phyloP scores from a whole-genome alignment of 2,797 vertebrate species.

The Merluccius polli region DNA sequence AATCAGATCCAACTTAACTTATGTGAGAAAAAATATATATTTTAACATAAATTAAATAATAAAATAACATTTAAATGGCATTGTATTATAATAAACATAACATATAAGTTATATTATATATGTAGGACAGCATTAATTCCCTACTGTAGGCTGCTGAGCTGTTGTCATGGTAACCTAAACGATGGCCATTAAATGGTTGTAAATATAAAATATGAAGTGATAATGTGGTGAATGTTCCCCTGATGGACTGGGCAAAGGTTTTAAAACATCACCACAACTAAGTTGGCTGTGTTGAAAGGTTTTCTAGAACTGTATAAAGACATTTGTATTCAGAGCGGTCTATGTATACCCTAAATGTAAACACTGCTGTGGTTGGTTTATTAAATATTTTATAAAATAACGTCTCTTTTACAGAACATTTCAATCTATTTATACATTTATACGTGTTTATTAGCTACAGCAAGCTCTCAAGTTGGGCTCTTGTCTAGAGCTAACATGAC shows the following conservation, averaged over 20 bases:
- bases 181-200: not conserved
- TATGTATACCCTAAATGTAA: constrained; percentile 28
- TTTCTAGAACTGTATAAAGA: constrained; percentile 56
- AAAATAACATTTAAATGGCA: not conserved
- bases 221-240: not conserved
- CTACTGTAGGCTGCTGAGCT: not conserved
- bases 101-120: constrained; percentile 1
- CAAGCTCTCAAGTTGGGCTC: not conserved
- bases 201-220: not conserved
- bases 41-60: not conserved
- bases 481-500: not conserved
- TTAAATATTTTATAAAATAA: constrained; percentile 20
- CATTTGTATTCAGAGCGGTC: constrained; percentile 54
- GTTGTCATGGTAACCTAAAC: not conserved
- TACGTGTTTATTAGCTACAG: not conserved
- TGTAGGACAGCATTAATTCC: not conserved
- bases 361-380: constrained; percentile 25
- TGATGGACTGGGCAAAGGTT: not conserved
- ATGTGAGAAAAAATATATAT: not conserved
- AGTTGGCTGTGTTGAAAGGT: constrained; percentile 21
- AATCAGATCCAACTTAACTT: not conserved
- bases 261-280: constrained; percentile 25
- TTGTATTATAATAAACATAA: not conserved
- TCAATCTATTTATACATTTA: not conserved
- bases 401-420: not conserved